A percentile compares a stretch with the other conserved stretches of the same genome.
Evolutionary conservation across 2,888 invertebrate genomes (phyloP).

Genomic region (Zelleria hepariella): DNA sequence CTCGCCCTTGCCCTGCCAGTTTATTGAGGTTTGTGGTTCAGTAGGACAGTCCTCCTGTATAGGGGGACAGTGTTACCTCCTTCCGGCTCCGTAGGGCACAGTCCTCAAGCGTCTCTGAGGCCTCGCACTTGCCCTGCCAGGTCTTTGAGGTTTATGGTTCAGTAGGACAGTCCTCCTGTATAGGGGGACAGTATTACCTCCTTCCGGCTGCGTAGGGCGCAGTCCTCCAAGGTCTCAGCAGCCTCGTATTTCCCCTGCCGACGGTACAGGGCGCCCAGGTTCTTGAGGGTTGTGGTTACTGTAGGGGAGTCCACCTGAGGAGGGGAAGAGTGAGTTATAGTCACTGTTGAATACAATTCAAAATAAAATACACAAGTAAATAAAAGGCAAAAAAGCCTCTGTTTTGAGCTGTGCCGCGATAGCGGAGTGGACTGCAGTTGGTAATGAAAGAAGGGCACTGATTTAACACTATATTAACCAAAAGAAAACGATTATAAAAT

Average conservation of each 20-base stretch:
- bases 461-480: too few species aligned
- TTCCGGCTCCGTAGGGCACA: constrained; percentile 96
- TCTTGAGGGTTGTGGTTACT: constrained; percentile 97
- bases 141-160: constrained; percentile 96
- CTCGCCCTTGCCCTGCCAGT: constrained; percentile 98
- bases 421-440: too few species aligned
- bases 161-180: constrained; percentile 81
- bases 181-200: constrained; percentile 81
- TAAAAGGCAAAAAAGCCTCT: too few species aligned
- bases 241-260: constrained; percentile 99
- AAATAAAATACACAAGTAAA: too few species aligned
- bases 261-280: constrained; percentile 97
- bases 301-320: constrained; percentile 91
- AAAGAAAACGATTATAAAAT: too few species aligned
- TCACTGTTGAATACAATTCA: too few species aligned
- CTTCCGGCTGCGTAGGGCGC: constrained; percentile 95
- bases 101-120: constrained; percentile 98
- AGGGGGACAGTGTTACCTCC: constrained; percentile 81
- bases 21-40: constrained; percentile 97
- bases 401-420: too few species aligned
- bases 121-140: constrained; percentile 99
- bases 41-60: constrained; percentile 91
- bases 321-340: background rate
- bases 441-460: too few species aligned
- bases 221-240: constrained; percentile 98